Evolutionary conservation across 2,113 vertebrate species (phyloP).

Genomic region (Rafetus swinhoei): DNA sequence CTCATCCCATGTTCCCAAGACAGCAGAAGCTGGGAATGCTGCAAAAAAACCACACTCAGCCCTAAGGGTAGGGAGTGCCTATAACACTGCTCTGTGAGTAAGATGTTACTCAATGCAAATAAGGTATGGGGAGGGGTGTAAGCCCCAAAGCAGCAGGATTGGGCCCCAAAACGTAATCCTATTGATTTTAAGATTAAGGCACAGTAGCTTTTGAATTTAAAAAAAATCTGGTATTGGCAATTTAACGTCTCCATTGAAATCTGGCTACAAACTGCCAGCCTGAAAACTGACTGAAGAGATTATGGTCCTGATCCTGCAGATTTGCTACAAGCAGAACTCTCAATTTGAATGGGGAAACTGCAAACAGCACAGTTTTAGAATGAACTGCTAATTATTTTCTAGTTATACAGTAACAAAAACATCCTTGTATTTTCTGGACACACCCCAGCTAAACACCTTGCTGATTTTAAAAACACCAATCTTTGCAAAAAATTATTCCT

Average conservation of each 20-base stretch:
- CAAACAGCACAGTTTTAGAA: rapidly evolving
- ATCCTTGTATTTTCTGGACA: neutral
- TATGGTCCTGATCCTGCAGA: neutral
- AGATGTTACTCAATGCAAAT: slow-evolving; percentile 58
- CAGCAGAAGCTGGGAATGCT: slow-evolving; percentile 65
- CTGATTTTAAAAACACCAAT: neutral
- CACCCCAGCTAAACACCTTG: neutral
- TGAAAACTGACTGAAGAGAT: neutral
- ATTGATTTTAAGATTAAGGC: neutral
- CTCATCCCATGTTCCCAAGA: slow-evolving; percentile 66
- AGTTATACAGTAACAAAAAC: neutral
- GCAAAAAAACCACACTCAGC: slow-evolving; percentile 67
- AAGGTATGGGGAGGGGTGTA: slow-evolving; percentile 44
- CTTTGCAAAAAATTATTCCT: neutral
- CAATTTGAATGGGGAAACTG: neutral
- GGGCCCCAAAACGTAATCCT: slow-evolving; percentile 59
- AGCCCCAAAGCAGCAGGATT: neutral
- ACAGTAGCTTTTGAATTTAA: neutral
- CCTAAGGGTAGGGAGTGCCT: slow-evolving; percentile 69
- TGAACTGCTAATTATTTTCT: neutral
- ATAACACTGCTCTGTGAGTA: slow-evolving; percentile 55
- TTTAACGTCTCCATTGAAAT: neutral
- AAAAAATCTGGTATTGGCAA: neutral
- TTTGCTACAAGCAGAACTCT: neutral
- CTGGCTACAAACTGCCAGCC: neutral